Base-by-base conservation (phyloP, 2,888 invertebrate species). In the Oxycera nigricornis region DNA sequence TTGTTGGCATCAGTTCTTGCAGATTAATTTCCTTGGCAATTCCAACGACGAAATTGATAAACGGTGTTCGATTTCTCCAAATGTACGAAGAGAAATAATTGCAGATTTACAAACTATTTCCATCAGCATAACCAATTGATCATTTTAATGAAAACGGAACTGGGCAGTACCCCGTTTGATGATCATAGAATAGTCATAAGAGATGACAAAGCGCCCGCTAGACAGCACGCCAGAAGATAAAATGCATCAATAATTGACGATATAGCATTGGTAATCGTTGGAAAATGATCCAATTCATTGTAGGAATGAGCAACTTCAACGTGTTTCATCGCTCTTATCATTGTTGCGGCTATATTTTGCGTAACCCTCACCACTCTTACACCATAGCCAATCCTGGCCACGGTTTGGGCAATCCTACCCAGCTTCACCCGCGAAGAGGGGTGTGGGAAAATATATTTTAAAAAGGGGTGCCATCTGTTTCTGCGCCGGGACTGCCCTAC, bases 181-280 rank as follows among this genome's bases (percentile, higher is more conserved):
- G 75, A 80, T 65, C 76, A 81, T 76, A 80, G 77, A 77, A 74
- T 82, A 39, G 79, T 81, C 3, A 82, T 82, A 67, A 77, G 76
- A 78, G 80, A 80, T 35, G 81, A 82, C 76, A 82, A 80, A 78
- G 73, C 52, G 77, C 81, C 81, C 41, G 68, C 77, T 41, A 81
- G 81, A 74, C 72, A 78, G 80, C 17, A 17, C 50, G n/a, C 17
- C 17, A 6, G 35, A 7, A 35, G 35, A 35, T 35, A 7, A 6
- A 35, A 35, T 35, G 35, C 35, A 35, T 11, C 35, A 7, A 11
- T 35, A 7, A 11, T 35, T 35, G 35, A 35, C 35, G 35, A n/a
- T n/a, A n/a, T n/a, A n/a, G n/a, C n/a, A n/a, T n/a, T n/a, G n/a
- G n/a, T n/a, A n/a, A n/a, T n/a, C n/a, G n/a, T n/a, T n/a, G n/a